Evolutionary conservation across 2,888 invertebrate genomes (phyloP).

Genomic region (Panopea generosa): DNA sequence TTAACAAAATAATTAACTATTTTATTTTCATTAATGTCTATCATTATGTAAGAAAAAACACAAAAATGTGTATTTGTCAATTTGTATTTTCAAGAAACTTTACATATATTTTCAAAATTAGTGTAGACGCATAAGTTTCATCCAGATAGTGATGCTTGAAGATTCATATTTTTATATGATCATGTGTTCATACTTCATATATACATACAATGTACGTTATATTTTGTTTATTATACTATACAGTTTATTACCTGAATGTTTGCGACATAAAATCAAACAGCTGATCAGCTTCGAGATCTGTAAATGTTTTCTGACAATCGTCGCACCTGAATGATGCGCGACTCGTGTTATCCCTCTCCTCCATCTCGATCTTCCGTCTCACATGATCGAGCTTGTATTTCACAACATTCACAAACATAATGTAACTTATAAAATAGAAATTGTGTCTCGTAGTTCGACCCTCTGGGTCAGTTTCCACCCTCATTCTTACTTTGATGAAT

Average conservation of each 20-base stretch:
- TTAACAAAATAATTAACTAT: too few species aligned
- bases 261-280: conserved; percentile 79
- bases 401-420: conserved; percentile 97
- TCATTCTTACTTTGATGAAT: conserved; percentile 90
- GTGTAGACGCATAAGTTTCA: too few species aligned
- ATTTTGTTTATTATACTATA: too few species aligned
- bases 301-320: conserved; percentile 95
- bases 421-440: conserved; percentile 99
- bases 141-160: too few species aligned
- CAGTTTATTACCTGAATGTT: conserved; percentile 70
- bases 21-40: too few species aligned
- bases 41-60: too few species aligned
- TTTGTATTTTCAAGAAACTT: too few species aligned
- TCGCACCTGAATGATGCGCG: conserved; percentile 98
- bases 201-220: too few species aligned
- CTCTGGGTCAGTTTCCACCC: conserved; percentile 98
- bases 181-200: too few species aligned
- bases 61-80: too few species aligned
- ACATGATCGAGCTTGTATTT: conserved; percentile 98
- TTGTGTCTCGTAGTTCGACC: conserved; percentile 98
- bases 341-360: conserved; percentile 97
- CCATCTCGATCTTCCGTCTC: conserved; percentile 97
- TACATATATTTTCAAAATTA: too few species aligned
- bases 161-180: too few species aligned
- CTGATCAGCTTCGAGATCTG: conserved; percentile 93